These are phyloP conservation scores for Tympanuchus pallidicinctus DNA, from an alignment of 2,113 vertebrate genomes.

Conservation along the genomic window DNA sequence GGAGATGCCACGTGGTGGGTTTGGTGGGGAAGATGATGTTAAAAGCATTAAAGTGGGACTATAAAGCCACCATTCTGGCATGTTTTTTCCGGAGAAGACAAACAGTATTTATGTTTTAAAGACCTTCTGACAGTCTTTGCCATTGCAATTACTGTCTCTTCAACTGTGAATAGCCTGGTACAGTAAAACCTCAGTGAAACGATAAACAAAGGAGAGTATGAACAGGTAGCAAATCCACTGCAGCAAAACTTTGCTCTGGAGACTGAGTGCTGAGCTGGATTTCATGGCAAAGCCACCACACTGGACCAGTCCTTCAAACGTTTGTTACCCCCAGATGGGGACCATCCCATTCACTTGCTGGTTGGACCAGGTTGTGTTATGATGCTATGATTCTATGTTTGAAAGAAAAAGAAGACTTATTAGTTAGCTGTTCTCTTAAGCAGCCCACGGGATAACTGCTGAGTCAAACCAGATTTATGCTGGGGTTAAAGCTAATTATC, in stretches of 20 bases:
- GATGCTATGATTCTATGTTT: no score
- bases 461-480: neutral
- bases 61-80: neutral
- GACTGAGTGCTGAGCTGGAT: neutral
- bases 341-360: neutral
- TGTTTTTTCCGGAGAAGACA: neutral
- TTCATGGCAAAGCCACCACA: neutral
- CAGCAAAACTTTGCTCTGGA: neutral
- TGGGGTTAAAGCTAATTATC: neutral
- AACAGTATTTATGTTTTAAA: neutral
- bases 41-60: neutral
- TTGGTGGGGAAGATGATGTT: neutral
- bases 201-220: neutral
- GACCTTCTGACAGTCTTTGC: neutral
- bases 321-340: neutral
- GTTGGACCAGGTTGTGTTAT: neutral
- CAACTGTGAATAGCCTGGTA: neutral
- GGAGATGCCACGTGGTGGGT: conserved; percentile 3
- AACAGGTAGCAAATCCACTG: neutral
- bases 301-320: neutral
- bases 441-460: neutral
- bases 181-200: neutral
- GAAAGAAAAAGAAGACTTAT: neutral
- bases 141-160: neutral
- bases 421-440: neutral